phyloP scores from a whole-genome alignment of 2,797 vertebrate species.

The Etheostoma perlongum region DNA sequence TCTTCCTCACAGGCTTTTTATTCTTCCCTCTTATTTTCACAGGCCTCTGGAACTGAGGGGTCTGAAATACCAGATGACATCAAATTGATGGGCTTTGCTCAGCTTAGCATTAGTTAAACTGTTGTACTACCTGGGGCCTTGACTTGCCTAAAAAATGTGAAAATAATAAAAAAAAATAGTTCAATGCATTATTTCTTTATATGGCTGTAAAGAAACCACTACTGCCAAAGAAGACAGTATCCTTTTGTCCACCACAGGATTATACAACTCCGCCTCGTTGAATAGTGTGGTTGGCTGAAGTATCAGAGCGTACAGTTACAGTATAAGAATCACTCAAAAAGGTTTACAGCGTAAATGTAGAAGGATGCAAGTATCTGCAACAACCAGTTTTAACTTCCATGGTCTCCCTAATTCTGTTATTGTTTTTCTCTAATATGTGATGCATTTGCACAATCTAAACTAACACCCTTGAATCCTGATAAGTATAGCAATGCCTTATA shows the following conservation, averaged over 20 bases:
- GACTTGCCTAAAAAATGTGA: slow-evolving; percentile 88
- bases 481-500: slow-evolving; percentile 91
- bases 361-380: slow-evolving; percentile 72
- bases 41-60: slow-evolving; percentile 95
- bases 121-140: slow-evolving; percentile 76
- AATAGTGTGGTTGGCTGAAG: slow-evolving; percentile 60
- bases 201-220: slow-evolving; percentile 92
- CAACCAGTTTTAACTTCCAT: slow-evolving; percentile 57
- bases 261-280: slow-evolving; percentile 75
- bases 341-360: slow-evolving; percentile 81
- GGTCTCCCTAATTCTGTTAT: slow-evolving; percentile 54
- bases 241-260: slow-evolving; percentile 77
- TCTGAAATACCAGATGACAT: slow-evolving; percentile 96
- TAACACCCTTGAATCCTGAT: slow-evolving; percentile 81
- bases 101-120: slow-evolving; percentile 98
- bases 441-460: slow-evolving; percentile 85
- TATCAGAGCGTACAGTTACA: slow-evolving; percentile 46
- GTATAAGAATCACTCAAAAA: slow-evolving; percentile 70
- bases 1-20: not conserved
- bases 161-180: slow-evolving; percentile 72
- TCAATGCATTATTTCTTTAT: slow-evolving; percentile 77
- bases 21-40: slow-evolving; percentile 30
- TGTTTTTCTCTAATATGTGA: slow-evolving; percentile 69
- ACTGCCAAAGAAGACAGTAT: slow-evolving; percentile 96
- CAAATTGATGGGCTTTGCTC: slow-evolving; percentile 97